Conservation (phyloP, 2,888 invertebrate genomes). For the Caenorhabditis sp. region DNA sequence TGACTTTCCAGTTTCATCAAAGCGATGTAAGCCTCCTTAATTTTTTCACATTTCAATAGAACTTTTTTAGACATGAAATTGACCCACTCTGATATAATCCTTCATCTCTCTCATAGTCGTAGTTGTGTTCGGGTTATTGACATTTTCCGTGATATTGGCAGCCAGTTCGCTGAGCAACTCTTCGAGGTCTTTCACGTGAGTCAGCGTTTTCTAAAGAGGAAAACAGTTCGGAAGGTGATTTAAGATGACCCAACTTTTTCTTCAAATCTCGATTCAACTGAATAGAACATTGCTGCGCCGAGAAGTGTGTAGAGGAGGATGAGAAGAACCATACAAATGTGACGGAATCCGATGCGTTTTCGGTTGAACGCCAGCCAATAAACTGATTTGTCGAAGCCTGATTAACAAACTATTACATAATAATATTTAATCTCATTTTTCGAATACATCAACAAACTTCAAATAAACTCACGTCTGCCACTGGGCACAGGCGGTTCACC, state of each 20-base stretch:
- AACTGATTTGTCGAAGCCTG: constrained; percentile 49
- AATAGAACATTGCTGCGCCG: constrained; percentile 50
- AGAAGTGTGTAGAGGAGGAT: constrained; percentile 43
- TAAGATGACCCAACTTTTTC: constrained; percentile 6
- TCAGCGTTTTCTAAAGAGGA: constrained; percentile 19
- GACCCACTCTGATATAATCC: constrained; percentile 27
- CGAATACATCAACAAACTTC: no score
- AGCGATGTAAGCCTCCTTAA: constrained; percentile 47
- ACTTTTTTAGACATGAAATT: no score
- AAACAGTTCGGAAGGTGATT: not conserved
- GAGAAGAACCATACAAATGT: constrained; percentile 39
- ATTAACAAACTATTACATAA: no score
- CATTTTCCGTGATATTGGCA: constrained; percentile 22
- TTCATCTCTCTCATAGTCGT: constrained; percentile 22
- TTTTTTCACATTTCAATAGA: no score
- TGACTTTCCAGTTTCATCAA: constrained; percentile 35
- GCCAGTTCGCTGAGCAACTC: constrained; percentile 18
- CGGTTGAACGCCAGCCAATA: constrained; percentile 52
- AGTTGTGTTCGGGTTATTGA: constrained; percentile 31
- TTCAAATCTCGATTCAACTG: constrained; percentile 35
- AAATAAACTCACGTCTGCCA: constrained; percentile 6
- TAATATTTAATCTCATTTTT: no score
- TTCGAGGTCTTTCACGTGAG: constrained; percentile 19
- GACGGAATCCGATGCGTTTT: constrained; percentile 50
- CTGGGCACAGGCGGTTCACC: constrained; percentile 25